Evolutionary conservation across 2,888 invertebrate species (phyloP).

Genomic region (Phengaris arion): DNA sequence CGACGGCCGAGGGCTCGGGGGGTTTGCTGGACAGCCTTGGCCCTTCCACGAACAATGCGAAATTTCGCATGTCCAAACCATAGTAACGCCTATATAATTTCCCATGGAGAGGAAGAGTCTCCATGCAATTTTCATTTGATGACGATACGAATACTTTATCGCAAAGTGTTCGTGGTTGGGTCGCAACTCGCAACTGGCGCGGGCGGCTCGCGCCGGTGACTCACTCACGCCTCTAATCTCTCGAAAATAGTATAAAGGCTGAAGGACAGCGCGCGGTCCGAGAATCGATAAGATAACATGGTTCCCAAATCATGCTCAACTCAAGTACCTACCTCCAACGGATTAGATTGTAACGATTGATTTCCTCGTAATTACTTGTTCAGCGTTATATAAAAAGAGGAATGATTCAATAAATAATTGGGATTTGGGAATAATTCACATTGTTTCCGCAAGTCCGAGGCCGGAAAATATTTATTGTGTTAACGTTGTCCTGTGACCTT

Average conservation of each 20-base stretch:
- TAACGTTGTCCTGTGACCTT: constrained; percentile 32
- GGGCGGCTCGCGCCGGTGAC: neutral
- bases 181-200: neutral
- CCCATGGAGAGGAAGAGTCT: too few relatives aligned
- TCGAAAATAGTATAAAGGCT: neutral
- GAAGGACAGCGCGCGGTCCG: too few relatives aligned
- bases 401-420: neutral
- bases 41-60: too few relatives aligned
- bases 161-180: neutral
- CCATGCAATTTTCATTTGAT: too few relatives aligned
- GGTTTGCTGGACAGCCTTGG: neutral
- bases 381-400: neutral
- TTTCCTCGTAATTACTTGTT: neutral
- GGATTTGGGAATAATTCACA: neutral
- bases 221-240: neutral
- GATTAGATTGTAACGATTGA: constrained; percentile 1
- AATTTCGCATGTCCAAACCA: too few relatives aligned
- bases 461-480: neutral
- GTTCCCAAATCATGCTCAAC: neutral
- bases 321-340: neutral
- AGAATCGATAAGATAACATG: neutral
- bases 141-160: too few relatives aligned
- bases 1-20: neutral
- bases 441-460: neutral
- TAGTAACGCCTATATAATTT: too few relatives aligned